Conservation (phyloP, 2,113 vertebrate genomes). For the Phodopus roborovskii region DNA sequence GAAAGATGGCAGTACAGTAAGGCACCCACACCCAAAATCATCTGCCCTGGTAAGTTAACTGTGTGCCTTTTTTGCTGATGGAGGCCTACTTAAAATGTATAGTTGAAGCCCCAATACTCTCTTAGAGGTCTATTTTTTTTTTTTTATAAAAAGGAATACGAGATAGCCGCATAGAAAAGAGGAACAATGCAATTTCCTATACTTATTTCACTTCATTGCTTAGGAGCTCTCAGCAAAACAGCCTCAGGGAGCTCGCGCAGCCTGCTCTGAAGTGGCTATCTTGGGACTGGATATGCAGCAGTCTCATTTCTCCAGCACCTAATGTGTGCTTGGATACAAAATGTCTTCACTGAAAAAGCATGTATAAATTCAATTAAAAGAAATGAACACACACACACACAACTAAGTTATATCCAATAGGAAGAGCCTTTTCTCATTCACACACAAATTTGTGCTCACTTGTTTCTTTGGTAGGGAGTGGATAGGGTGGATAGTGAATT, state of each 20-base stretch:
- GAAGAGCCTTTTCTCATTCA: background rate
- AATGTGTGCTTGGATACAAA: background rate
- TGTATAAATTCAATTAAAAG: background rate
- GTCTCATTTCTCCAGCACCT: background rate
- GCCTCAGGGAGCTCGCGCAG: background rate
- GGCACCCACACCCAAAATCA: background rate
- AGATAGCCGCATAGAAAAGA: no score
- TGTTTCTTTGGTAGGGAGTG: background rate
- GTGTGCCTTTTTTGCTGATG: no score
- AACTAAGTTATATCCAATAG: slow-evolving; percentile 33
- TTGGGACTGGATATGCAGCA: background rate
- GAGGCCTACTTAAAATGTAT: no score
- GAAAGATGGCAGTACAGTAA: background rate
- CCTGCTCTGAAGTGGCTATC: background rate
- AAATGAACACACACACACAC: background rate
- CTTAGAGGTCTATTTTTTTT: background rate
- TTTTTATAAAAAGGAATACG: no score
- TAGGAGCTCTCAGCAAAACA: background rate
- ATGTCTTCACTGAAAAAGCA: background rate
- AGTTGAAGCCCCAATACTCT: no score
- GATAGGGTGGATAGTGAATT: background rate
- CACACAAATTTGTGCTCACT: background rate
- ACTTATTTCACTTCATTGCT: background rate
- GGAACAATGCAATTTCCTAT: background rate
- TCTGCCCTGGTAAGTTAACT: no score